phyloP scores from a whole-genome alignment of 2,888 invertebrate genomes.

The Petrolisthes manimaculis region DNA sequence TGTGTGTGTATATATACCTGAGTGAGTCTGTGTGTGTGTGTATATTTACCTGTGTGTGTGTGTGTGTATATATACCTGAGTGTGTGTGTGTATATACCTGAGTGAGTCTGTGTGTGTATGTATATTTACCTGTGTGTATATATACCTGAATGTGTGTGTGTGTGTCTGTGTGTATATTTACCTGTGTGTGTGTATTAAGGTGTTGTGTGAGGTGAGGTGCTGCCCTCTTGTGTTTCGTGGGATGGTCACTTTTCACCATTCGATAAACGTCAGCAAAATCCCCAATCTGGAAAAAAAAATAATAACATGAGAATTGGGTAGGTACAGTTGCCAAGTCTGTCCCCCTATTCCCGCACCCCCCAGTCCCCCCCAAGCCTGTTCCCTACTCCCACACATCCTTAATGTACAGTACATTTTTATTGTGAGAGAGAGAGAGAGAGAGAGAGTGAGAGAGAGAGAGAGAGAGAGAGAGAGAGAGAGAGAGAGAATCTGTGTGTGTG shows the following conservation, averaged over 20 bases:
- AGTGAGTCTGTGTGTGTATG: neutral
- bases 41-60: neutral
- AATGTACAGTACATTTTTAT: no score
- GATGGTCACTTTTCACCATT: conserved; percentile 76
- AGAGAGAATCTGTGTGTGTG: no score
- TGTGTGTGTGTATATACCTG: no score
- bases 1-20: no score
- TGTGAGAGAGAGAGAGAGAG: no score
- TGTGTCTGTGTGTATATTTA: neutral
- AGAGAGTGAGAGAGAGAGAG: no score
- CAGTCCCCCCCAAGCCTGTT: no score
- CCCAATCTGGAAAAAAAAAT: conserved; percentile 73
- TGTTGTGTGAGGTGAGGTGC: conserved; percentile 72
- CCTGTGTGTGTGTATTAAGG: conserved; percentile 27
- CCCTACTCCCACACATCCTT: no score
- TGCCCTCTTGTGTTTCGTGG: conserved; percentile 75
- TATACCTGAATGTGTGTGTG: neutral
- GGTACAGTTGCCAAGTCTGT: no score
- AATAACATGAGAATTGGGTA: neutral
- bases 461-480: no score
- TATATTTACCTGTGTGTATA: neutral
- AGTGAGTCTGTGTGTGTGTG: neutral
- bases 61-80: no score
- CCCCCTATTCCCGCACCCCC: no score
- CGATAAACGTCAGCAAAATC: conserved; percentile 79